These are phyloP conservation scores for Rhaphigaster nebulosa DNA, from an alignment of 2,888 invertebrate species.

Conservation along the genomic window DNA sequence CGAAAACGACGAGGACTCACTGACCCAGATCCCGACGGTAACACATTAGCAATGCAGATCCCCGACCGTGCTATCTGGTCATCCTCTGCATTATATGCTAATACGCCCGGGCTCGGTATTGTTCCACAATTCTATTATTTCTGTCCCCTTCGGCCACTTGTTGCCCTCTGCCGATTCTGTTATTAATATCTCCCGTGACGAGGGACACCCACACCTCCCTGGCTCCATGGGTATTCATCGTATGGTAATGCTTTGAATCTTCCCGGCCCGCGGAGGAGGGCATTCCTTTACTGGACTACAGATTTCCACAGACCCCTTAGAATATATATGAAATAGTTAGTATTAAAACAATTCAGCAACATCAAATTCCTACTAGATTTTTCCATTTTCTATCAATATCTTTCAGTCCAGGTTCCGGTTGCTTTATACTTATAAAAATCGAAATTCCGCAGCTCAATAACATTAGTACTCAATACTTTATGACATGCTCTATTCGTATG, in stretches of 20 bases:
- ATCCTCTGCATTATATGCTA: slow-evolving; percentile 57
- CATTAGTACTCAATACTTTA: too few species aligned
- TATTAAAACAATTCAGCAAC: background rate
- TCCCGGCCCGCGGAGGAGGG: background rate
- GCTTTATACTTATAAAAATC: too few species aligned
- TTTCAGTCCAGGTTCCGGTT: too few species aligned
- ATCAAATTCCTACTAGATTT: background rate
- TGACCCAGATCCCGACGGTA: slow-evolving; percentile 51
- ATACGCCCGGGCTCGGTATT: slow-evolving; percentile 46
- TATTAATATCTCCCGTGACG: slow-evolving; percentile 48
- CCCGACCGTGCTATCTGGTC: slow-evolving; percentile 25
- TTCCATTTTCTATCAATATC: background rate
- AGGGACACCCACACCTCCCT: slow-evolving; percentile 20
- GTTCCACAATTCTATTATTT: slow-evolving; percentile 58
- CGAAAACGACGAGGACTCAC: background rate
- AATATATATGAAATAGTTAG: background rate
- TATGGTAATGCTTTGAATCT: slow-evolving; percentile 36
- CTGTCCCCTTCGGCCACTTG: slow-evolving; percentile 15
- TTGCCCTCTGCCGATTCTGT: slow-evolving; percentile 43
- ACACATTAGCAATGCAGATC: slow-evolving; percentile 56
- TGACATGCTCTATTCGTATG: too few species aligned
- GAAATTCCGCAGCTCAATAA: too few species aligned
- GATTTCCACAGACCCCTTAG: background rate
- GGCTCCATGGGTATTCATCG: slow-evolving; percentile 41
- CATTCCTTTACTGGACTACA: background rate